Evolutionary conservation across 2,888 invertebrate species (phyloP).

Genomic region (Cryptus viduatorius): DNA sequence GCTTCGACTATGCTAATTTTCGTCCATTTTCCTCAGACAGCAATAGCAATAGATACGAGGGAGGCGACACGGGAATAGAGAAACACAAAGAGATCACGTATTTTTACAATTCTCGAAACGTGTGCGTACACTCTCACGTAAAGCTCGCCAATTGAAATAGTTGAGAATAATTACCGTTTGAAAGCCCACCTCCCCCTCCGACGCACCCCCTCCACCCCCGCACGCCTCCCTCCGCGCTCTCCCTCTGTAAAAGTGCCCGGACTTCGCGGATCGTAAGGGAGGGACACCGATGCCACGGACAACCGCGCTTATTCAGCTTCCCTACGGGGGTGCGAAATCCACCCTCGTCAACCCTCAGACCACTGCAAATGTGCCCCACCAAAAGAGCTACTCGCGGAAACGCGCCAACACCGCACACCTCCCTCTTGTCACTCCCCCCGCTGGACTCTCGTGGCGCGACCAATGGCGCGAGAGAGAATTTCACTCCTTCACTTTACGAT

Average conservation of each 20-base stretch:
- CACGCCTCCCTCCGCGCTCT: too few relatives aligned
- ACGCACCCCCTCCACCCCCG: too few relatives aligned
- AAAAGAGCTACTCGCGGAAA: conserved; percentile 38
- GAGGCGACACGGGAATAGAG: neutral
- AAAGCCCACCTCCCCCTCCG: conserved; percentile 39
- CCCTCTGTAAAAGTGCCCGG: neutral
- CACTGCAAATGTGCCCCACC: neutral
- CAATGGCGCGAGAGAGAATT: conserved; percentile 75
- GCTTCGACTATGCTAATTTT: conserved; percentile 79
- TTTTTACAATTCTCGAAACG: conserved; percentile 59
- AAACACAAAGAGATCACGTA: conserved; percentile 37
- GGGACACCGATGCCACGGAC: conserved; percentile 49
- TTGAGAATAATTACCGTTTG: conserved; percentile 81
- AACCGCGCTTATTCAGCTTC: conserved; percentile 73
- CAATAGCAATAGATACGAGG: neutral
- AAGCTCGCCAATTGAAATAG: conserved; percentile 80
- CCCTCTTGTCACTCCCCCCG: conserved; percentile 12
- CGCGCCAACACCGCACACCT: conserved; percentile 9
- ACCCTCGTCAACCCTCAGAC: conserved; percentile 55
- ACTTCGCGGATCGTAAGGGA: neutral
- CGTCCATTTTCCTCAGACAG: conserved; percentile 68
- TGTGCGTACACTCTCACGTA: conserved; percentile 10
- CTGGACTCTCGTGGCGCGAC: conserved; percentile 60
- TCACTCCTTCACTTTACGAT: conserved; percentile 32
- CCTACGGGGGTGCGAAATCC: conserved; percentile 35